A percentile compares a stretch with the other conserved stretches of the same genome.
Evolutionary conservation across 53 echinoderm and acorn worm genomes (phyloP).

Genomic region (Henricia sp.): DNA sequence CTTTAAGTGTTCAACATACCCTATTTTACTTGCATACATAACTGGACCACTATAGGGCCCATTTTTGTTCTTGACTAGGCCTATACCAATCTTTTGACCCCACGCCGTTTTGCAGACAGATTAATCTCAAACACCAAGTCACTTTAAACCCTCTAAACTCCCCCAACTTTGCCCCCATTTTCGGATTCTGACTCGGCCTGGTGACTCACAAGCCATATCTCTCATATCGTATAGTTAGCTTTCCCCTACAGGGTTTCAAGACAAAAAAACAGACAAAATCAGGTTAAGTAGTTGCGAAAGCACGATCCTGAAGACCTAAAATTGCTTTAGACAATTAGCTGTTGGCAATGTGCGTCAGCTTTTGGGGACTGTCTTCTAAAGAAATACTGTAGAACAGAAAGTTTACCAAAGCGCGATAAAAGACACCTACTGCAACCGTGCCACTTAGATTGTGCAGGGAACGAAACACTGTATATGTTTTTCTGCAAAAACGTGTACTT

Average conservation of each 20-base stretch:
- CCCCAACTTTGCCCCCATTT: slow-evolving; percentile 19
- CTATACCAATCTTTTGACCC: too few relatives aligned
- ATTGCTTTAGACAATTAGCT: slow-evolving; percentile 59
- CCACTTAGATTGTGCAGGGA: too few relatives aligned
- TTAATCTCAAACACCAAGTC: slow-evolving; percentile 3
- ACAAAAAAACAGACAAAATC: not conserved
- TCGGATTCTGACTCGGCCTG: slow-evolving; percentile 10
- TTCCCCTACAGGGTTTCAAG: slow-evolving; percentile 20
- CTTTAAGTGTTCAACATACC: too few relatives aligned
- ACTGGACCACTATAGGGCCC: too few relatives aligned
- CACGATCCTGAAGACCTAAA: slow-evolving; percentile 27
- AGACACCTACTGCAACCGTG: too few relatives aligned
- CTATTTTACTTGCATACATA: too few relatives aligned
- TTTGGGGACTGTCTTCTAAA: not conserved
- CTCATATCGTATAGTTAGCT: not conserved
- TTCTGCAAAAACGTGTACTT: too few relatives aligned
- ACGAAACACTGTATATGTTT: too few relatives aligned
- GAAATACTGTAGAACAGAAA: not conserved
- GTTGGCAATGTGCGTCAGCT: slow-evolving; percentile 32
- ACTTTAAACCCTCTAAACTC: slow-evolving; percentile 16
- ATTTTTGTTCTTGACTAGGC: too few relatives aligned
- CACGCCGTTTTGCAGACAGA: not conserved
- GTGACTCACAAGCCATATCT: slow-evolving; percentile 23
- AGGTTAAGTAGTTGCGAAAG: slow-evolving; percentile 46
- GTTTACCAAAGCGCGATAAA: not conserved